A percentile compares a stretch with the other conserved stretches of the same genome.
These are phyloP conservation scores for Pollenia amentaria DNA, from an alignment of 2,888 invertebrate species.

Conservation along the genomic window DNA sequence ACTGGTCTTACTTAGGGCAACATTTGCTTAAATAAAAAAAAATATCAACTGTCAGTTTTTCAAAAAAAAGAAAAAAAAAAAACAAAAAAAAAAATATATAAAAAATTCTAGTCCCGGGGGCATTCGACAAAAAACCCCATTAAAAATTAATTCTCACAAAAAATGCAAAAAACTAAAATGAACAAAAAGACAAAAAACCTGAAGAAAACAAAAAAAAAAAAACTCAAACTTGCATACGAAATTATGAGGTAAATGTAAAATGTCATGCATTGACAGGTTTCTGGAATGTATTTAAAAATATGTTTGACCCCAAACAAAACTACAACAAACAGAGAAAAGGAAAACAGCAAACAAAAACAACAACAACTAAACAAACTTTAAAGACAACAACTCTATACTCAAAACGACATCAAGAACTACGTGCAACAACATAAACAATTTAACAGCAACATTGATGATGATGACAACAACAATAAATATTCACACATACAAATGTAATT, in stretches of 20 bases:
- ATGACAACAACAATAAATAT: constrained; percentile 65
- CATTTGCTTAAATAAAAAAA: constrained; percentile 70
- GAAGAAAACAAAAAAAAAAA: too few relatives aligned
- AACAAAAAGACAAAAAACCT: constrained; percentile 35
- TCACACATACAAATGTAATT: constrained; percentile 49
- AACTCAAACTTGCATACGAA: constrained; percentile 66
- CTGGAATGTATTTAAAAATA: constrained; percentile 76
- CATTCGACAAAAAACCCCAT: constrained; percentile 77
- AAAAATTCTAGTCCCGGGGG: constrained; percentile 75
- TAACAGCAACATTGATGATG: constrained; percentile 40
- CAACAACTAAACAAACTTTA: constrained; percentile 23
- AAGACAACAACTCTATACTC: constrained; percentile 54
- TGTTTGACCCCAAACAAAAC: constrained; percentile 75
- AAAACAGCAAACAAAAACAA: constrained; percentile 32
- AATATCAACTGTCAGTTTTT: constrained; percentile 83
- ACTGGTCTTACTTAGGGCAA: constrained; percentile 65
- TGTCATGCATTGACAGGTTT: constrained; percentile 82
- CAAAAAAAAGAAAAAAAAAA: constrained; percentile 78
- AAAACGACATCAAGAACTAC: constrained; percentile 65
- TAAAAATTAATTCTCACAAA: constrained; percentile 82
- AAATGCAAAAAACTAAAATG: constrained; percentile 65
- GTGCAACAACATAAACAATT: constrained; percentile 55
- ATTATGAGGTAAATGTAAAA: constrained; percentile 82
- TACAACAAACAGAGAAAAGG: constrained; percentile 59
- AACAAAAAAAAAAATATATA: constrained; percentile 77